Conservation (phyloP, 2,797 vertebrate species). For the Pantherophis vulpinus region DNA sequence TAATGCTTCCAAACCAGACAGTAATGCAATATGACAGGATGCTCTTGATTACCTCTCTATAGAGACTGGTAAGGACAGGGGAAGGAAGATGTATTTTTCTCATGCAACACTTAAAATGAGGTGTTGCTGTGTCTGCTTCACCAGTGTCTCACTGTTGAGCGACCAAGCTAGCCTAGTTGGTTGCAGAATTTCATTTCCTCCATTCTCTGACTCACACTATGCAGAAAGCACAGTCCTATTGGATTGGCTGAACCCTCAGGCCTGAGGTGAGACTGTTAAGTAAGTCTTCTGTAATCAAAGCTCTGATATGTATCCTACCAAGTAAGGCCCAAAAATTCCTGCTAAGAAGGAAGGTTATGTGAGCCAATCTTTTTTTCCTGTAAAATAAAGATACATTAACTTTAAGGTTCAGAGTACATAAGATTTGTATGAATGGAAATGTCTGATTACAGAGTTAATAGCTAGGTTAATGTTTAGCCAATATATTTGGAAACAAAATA, state of each 20-base stretch:
- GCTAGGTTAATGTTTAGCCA: conserved; percentile 55
- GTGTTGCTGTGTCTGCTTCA: background rate
- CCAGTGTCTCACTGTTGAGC: background rate
- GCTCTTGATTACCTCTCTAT: background rate
- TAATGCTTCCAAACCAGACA: background rate
- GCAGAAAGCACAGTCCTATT: background rate
- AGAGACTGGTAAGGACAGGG: background rate
- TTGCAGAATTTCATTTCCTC: conserved; percentile 26
- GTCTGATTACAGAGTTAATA: conserved; percentile 51
- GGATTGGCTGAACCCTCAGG: conserved; percentile 27
- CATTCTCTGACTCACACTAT: background rate
- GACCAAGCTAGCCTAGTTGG: background rate
- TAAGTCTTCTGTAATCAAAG: conserved; percentile 20
- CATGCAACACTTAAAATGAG: background rate
- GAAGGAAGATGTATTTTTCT: no score
- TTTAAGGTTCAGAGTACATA: conserved; percentile 51
- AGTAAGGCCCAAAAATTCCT: conserved; percentile 31
- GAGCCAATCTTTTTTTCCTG: conserved; percentile 50
- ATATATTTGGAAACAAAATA: conserved; percentile 53
- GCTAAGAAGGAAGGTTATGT: conserved; percentile 20
- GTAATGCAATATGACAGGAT: background rate
- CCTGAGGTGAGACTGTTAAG: conserved; percentile 14
- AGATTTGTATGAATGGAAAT: conserved; percentile 41
- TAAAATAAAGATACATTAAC: conserved; percentile 57
- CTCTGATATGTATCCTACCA: conserved; percentile 17